Percentiles rank a stretch among this genome's conserved stretches.
phyloP scores from a whole-genome alignment of 2,797 vertebrate genomes.

The Sebastes hubbsi region DNA sequence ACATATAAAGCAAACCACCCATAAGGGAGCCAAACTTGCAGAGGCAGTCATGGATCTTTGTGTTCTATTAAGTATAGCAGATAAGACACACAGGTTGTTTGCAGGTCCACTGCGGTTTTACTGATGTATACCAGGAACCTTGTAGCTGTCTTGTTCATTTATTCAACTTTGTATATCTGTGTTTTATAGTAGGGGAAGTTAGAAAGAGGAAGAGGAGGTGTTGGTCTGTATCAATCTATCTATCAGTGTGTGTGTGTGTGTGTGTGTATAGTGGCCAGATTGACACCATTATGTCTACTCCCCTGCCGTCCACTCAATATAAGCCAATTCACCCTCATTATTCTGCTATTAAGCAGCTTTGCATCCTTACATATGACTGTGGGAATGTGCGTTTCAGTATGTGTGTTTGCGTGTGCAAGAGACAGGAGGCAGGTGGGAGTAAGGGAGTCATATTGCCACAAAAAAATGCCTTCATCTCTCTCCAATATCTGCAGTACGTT shows the following conservation, averaged over 20 bases:
- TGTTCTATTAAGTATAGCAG: neutral
- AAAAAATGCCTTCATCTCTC: constrained; percentile 16
- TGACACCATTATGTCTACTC: constrained; percentile 72
- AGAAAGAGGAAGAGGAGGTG: neutral
- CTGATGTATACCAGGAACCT: neutral
- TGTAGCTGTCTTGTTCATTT: neutral
- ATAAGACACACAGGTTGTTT: neutral
- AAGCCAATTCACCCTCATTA: constrained; percentile 72
- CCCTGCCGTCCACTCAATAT: constrained; percentile 55
- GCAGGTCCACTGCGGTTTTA: neutral
- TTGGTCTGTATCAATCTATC: neutral
- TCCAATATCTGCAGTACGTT: constrained; percentile 9
- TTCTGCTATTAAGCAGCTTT: constrained; percentile 69
- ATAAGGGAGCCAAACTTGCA: neutral
- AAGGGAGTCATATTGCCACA: neutral
- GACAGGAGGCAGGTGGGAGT: neutral
- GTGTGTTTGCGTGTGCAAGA: neutral
- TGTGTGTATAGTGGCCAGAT: constrained; percentile 28
- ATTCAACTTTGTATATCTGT: neutral
- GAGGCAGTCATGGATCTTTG: neutral
- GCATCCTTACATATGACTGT: constrained; percentile 28
- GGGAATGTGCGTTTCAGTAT: neutral
- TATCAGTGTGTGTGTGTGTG: neutral
- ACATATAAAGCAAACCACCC: neutral
- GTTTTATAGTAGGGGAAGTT: neutral